Percentiles rank a stretch among this genome's conserved stretches.
phyloP scores from a whole-genome alignment of 2,113 vertebrate genomes.

The Asarcornis scutulata region DNA sequence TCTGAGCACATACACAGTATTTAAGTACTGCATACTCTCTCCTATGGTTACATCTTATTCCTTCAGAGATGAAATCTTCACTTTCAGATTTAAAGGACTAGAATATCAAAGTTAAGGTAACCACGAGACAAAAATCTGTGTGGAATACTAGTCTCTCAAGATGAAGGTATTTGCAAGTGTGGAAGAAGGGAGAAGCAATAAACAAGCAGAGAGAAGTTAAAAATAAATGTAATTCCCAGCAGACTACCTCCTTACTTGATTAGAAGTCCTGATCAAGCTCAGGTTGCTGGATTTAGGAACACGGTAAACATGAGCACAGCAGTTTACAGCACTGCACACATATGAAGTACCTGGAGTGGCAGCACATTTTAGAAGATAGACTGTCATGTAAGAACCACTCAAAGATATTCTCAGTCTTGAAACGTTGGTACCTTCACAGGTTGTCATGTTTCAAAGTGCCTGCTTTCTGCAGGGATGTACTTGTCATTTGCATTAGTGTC shows the following conservation, averaged over 20 bases:
- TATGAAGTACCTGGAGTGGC: background rate
- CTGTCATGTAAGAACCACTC: background rate
- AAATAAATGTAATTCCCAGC: background rate
- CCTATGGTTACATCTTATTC: background rate
- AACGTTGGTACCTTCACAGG: background rate
- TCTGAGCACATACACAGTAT: accelerated
- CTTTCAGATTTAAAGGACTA: background rate
- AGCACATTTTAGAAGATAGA: background rate
- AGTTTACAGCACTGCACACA: background rate
- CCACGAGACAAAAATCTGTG: background rate
- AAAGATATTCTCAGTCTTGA: background rate
- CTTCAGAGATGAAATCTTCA: background rate
- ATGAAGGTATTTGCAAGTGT: background rate
- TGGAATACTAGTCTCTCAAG: background rate
- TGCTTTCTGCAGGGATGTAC: background rate
- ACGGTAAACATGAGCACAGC: too few species aligned
- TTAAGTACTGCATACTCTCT: background rate
- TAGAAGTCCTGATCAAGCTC: background rate
- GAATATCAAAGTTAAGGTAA: background rate
- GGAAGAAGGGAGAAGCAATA: background rate
- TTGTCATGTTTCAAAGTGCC: background rate
- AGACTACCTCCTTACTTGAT: background rate
- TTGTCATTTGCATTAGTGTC: background rate
- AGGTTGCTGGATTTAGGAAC: background rate
- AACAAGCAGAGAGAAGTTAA: background rate